phyloP scores from a whole-genome alignment of 2,113 vertebrate species.

The Tauraco erythrolophus region DNA sequence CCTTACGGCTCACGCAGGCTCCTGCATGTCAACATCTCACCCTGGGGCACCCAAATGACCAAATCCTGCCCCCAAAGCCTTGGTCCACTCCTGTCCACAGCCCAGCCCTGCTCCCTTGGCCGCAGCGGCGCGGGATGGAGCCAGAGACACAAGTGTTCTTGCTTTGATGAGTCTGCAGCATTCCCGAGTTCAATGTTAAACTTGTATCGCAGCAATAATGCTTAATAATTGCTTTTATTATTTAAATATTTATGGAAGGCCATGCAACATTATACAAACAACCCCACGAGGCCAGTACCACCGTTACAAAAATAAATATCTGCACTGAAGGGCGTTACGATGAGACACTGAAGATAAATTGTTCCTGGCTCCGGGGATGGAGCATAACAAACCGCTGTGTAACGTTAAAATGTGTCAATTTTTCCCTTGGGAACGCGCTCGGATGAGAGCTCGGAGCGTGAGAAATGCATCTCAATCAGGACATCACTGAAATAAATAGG shows the following conservation, averaged over 20 bases:
- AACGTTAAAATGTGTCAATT: not conserved
- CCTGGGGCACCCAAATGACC: not conserved
- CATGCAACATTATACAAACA: not conserved
- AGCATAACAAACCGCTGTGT: not conserved
- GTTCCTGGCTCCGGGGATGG: not conserved
- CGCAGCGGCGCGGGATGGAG: accelerated
- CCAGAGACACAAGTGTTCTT: not conserved
- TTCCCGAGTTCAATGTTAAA: not conserved
- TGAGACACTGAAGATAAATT: not conserved
- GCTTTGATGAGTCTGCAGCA: not conserved
- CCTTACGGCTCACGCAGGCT: not conserved
- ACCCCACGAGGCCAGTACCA: not conserved
- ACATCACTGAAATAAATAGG: not conserved
- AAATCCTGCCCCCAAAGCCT: not conserved
- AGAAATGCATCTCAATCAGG: not conserved
- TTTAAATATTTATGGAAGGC: not conserved
- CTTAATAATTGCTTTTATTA: constrained; percentile 9
- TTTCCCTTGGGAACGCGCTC: not conserved
- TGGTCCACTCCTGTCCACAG: not conserved
- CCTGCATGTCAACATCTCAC: not conserved
- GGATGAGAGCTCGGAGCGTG: not conserved
- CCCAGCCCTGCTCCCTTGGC: not conserved
- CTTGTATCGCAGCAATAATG: not conserved
- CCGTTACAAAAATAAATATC: not conserved
- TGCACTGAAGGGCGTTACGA: not conserved